Conservation (phyloP, 2,888 invertebrate genomes). For the Ecliptopera silaceata region DNA sequence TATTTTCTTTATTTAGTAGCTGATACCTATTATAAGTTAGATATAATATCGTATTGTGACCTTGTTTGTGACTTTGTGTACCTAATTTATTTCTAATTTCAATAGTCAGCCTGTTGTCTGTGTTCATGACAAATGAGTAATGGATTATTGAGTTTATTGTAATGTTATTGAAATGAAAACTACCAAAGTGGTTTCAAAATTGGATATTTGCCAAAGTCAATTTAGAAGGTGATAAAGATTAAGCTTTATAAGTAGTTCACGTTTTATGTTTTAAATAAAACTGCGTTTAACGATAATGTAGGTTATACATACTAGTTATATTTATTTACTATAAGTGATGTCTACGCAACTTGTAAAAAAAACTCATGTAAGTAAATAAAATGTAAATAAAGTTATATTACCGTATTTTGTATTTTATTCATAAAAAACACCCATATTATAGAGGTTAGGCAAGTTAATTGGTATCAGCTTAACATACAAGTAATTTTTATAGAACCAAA, state of each 20-base stretch:
- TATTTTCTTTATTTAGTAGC: no score
- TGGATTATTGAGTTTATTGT: neutral
- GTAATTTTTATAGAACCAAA: no score
- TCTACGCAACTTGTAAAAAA: neutral
- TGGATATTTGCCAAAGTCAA: neutral
- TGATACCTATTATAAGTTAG: neutral
- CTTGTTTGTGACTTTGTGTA: constrained; percentile 5
- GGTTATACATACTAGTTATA: neutral
- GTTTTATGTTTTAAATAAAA: neutral
- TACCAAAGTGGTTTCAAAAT: neutral
- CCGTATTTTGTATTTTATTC: neutral
- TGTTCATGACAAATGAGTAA: neutral
- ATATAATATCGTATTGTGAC: neutral
- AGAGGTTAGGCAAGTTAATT: neutral
- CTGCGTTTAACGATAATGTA: neutral
- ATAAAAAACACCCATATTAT: neutral
- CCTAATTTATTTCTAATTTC: neutral
- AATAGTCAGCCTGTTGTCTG: neutral
- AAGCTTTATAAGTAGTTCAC: neutral
- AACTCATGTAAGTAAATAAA: neutral
- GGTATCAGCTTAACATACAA: no score
- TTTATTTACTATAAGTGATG: no score
- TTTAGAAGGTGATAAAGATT: neutral
- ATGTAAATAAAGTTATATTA: neutral
- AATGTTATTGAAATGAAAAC: neutral